Evolutionary conservation across 2,113 vertebrate genomes (phyloP), one percentile per base, ranked within the genome.

Genomic region (Phaethon lepturus): DNA sequence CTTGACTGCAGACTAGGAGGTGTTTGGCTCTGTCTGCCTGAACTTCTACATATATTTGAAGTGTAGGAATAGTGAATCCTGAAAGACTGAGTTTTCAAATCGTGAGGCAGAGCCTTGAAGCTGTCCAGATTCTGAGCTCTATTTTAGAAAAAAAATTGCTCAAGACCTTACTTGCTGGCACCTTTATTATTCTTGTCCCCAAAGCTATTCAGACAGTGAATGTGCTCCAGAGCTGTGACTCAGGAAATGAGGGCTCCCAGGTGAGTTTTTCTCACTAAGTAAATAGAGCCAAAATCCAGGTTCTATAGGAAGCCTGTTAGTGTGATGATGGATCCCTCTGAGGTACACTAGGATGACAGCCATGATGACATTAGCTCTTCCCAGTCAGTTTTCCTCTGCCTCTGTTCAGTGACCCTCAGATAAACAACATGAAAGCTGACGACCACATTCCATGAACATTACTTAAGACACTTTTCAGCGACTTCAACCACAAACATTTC

Each of bases 401-500:
- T 85, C 77, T 88, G 29, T 63, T 88, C 50, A 71, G 63, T 79
- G 67, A 73, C 38, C 25, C 35, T 91, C 78, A 73, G 66, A 88
- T 50, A 94, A 96, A 60, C 38, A 95, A 44, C 52, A 69, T 58
- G 58, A 79, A 90, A 91, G 17, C 58, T 73, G 58, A 62, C 66
- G 93, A 47, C 11, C 45, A 79, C 81, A 69, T 90, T 96, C 85
- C 85, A 90, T 20, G 15, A 79, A 76, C 71, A 33, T 95, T 90
- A 94, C 73, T 94, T 82, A 83, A 42, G 24, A 77, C 17, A 86
- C 40, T 73, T 92, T 90, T 88, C 3, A 7, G 17, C 93, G 66
- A 95, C 79, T 94, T 69, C 82, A 92, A 31, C 75, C 83, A 29
- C 71, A 95, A 95, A 90, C 14, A 88, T 91, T 92, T 96, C 92